Percentiles rank a stretch among this genome's conserved stretches.
Evolutionary conservation across 2,888 invertebrate species (phyloP).

Genomic region (Leistus spinibarbis): DNA sequence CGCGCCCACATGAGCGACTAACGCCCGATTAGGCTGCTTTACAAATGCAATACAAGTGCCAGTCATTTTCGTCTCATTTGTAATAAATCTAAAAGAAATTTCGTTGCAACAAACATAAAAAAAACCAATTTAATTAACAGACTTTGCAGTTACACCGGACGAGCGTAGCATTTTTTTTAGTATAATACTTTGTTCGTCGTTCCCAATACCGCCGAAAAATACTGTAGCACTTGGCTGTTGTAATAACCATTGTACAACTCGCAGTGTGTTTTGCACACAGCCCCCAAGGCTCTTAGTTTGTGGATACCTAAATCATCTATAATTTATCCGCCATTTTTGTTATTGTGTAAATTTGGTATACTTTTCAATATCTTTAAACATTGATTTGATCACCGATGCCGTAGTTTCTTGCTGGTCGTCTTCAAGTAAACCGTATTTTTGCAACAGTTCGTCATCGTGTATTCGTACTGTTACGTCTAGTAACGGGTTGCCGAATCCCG

Average conservation of each 20-base stretch:
- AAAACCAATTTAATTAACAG: constrained; percentile 22
- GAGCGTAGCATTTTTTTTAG: constrained; percentile 54
- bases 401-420: constrained; percentile 55
- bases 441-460: constrained; percentile 47
- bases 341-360: constrained; percentile 35
- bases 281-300: constrained; percentile 55
- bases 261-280: constrained; percentile 59
- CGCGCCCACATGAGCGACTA: constrained; percentile 64
- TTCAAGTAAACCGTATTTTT: constrained; percentile 53
- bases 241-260: constrained; percentile 58
- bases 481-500: constrained; percentile 58
- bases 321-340: background rate
- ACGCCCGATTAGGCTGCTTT: constrained; percentile 56
- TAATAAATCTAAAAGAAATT: constrained; percentile 41
- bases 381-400: constrained; percentile 47
- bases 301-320: constrained; percentile 45
- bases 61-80: constrained; percentile 53
- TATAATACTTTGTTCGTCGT: constrained; percentile 57
- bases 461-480: constrained; percentile 54
- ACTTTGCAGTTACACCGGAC: constrained; percentile 57
- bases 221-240: constrained; percentile 45
- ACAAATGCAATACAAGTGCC: constrained; percentile 62
- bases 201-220: constrained; percentile 62
- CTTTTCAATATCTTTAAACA: constrained; percentile 50
- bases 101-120: background rate